Base-by-base conservation (phyloP, 2,797 vertebrate genomes). In the Euthynnus affinis region DNA sequence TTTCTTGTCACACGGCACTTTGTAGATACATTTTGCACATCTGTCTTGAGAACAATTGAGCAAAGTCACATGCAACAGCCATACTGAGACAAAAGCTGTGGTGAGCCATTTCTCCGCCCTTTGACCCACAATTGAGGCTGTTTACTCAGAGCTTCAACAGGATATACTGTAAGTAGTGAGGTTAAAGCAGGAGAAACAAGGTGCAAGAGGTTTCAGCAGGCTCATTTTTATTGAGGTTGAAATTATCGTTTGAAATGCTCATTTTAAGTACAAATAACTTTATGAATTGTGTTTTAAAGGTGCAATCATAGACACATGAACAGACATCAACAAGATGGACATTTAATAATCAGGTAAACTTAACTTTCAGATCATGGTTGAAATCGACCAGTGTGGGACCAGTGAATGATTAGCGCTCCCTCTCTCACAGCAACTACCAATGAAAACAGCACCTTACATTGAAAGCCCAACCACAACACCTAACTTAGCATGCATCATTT, bases 71-170 rank as follows among this genome's bases (percentile, higher is more conserved):
- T 49, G 68, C 27, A 49, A 42, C 25, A 64, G 68, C 55, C 70
- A 22, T 25, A 46, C 22, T 58, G 22, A 57, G 20, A 29, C 9
- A 9, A 40, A 17, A 37, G 27, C 8, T 67, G 53, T 59, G 63
- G 62, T 4, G 37, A n/a, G 42, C 44, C 44, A 48, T 49, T 49
- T 49, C 40, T 42, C 37, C 37, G 37, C n/a, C 40, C 25, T 57
- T 56, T 59, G 58, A 40, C 57, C 32, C 71, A 25, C 66, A 56
- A 53, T 3, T 12, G 29, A 77, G 42, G 27, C 53, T 22, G 20
- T 22, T 52, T 23, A 12, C 9, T 52, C 51, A 52, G 42, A 44
- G 52, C 52, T 25, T 55, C 23, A 55, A 55, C 52, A 55, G 52
- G 52, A 55, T 55, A 55, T 55, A 32, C 29, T 32, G 29, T 32